Percentiles rank a stretch among this genome's conserved stretches.
Conservation (phyloP, 2,888 invertebrate genomes). For the Alcis repandata region DNA sequence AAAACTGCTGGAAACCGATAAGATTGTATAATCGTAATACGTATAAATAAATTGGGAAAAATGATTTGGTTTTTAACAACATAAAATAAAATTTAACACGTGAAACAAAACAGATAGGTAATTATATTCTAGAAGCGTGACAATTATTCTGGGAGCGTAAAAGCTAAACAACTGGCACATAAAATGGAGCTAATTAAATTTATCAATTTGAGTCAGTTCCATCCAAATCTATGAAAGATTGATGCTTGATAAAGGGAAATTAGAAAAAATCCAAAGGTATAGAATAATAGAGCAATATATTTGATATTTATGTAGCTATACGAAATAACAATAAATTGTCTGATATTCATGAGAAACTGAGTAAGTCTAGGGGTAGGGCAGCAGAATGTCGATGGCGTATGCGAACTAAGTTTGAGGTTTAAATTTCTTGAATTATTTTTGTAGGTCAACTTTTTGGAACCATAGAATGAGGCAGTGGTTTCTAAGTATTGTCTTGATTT, state of each 20-base stretch:
- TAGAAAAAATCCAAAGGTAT: background rate
- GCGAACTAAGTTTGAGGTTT: background rate
- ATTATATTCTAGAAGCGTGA: too few relatives aligned
- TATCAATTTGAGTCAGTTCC: background rate
- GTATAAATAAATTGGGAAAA: too few relatives aligned
- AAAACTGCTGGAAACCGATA: too few relatives aligned
- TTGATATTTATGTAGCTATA: background rate
- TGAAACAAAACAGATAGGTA: too few relatives aligned
- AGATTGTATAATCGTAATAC: too few relatives aligned
- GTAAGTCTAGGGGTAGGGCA: background rate
- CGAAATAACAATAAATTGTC: background rate
- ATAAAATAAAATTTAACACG: too few relatives aligned
- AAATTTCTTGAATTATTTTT: constrained; percentile 6
- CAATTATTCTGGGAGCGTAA: too few relatives aligned
- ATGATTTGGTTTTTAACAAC: too few relatives aligned
- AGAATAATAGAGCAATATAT: background rate
- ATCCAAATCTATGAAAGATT: background rate
- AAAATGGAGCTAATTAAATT: too few relatives aligned
- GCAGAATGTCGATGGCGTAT: background rate
- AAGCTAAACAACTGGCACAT: too few relatives aligned
- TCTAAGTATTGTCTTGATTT: background rate
- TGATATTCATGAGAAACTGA: background rate
- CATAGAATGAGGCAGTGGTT: background rate
- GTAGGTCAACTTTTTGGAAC: background rate
- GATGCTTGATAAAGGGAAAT: background rate